These are phyloP conservation scores for Murina feae DNA, from an alignment of 2,113 vertebrate species.

Conservation along the genomic window DNA sequence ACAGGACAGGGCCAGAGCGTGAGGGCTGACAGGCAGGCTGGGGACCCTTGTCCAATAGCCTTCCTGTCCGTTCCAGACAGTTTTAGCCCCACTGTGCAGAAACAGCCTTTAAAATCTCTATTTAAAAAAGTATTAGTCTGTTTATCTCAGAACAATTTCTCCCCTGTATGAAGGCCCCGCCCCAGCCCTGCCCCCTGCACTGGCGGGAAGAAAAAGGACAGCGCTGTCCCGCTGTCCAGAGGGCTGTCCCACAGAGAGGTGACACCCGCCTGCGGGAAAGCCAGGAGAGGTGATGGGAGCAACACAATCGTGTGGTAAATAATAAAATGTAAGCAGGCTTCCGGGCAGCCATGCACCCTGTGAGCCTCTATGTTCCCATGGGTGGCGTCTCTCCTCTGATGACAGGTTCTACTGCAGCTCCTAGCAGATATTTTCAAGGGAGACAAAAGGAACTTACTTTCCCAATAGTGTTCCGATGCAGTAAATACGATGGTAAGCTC, in stretches of 20 bases:
- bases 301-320: neutral
- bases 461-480: neutral
- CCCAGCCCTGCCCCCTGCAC: accelerated
- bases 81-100: neutral
- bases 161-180: neutral
- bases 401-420: neutral
- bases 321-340: neutral
- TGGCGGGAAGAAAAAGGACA: accelerated
- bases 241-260: neutral
- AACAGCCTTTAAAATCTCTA: neutral
- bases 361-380: neutral
- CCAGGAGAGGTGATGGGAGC: no score
- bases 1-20: accelerated
- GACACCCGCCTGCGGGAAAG: neutral
- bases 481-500: neutral
- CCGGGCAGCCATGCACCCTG: neutral
- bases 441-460: conserved; percentile 26
- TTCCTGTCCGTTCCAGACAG: neutral
- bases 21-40: neutral
- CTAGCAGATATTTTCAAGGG: neutral
- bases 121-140: neutral
- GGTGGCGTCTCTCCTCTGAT: neutral
- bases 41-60: neutral
- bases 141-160: conserved; percentile 26
- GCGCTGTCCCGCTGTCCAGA: accelerated